Conservation (phyloP, 2,113 vertebrate genomes). For the Balaenoptera acutorostrata region DNA sequence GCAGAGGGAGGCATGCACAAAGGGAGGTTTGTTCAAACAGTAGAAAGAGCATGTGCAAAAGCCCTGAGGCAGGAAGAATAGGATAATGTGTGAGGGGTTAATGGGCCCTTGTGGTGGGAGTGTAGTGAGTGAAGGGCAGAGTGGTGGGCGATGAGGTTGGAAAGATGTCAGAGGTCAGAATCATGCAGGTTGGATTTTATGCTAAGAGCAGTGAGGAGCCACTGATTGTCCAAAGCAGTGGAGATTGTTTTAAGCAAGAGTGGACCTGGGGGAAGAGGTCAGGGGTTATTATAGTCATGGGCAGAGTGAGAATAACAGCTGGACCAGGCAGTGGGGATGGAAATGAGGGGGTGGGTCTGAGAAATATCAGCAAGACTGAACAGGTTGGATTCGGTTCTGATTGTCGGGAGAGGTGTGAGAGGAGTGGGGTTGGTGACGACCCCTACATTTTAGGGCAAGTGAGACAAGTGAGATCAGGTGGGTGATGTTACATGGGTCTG, state of each 20-base stretch:
- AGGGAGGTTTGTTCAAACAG: not conserved
- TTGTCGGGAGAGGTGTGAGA: not conserved
- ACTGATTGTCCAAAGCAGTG: not conserved
- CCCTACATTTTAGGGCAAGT: not conserved
- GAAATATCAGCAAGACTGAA: not conserved
- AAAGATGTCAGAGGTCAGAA: not conserved
- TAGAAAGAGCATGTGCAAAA: not conserved
- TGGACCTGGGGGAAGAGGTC: not conserved
- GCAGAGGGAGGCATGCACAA: not conserved
- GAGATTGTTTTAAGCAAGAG: not conserved
- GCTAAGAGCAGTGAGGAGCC: not conserved
- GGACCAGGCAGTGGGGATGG: not conserved
- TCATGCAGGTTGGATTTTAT: not conserved
- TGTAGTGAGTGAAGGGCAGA: not conserved
- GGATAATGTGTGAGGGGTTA: not conserved
- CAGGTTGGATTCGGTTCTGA: not conserved
- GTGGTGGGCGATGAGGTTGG: not conserved
- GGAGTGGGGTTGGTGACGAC: too few relatives aligned
- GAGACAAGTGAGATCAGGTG: not conserved
- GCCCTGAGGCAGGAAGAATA: not conserved
- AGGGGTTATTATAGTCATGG: not conserved
- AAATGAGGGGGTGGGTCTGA: not conserved
- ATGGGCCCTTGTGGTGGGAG: not conserved
- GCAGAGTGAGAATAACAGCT: not conserved
- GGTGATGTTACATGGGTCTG: rapidly evolving